Conservation (phyloP, 1,140 invertebrate genomes). For the Philotrypesis tridentata region DNA sequence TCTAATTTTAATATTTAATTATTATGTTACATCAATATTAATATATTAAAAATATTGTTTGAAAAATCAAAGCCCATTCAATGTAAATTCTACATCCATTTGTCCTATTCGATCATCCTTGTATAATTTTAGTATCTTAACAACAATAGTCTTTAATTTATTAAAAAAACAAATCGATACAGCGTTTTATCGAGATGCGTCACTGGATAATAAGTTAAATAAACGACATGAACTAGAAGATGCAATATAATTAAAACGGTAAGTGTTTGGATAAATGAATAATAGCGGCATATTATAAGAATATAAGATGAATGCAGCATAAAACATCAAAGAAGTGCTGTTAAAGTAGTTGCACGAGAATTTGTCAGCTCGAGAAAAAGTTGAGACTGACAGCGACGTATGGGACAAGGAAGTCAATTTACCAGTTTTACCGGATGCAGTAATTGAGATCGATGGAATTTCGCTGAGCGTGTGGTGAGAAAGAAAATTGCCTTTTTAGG, state of each 20-base stretch:
- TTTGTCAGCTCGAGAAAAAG: not conserved
- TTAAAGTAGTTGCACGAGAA: not conserved
- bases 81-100: not conserved
- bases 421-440: not conserved
- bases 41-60: conserved; percentile 53
- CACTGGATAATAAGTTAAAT: not conserved
- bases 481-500: not conserved
- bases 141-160: no score
- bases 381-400: not conserved
- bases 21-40: conserved; percentile 51
- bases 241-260: not conserved
- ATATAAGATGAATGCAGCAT: not conserved
- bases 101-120: no score
- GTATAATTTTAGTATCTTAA: no score
- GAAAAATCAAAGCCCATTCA: conserved; percentile 34
- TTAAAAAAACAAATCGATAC: no score
- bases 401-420: not conserved
- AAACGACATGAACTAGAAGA: not conserved
- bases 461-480: not conserved
- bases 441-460: not conserved
- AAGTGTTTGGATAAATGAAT: not conserved
- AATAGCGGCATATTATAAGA: not conserved
- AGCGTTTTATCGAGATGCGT: not conserved
- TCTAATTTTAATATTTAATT: conserved; percentile 53
- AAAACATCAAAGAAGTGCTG: not conserved